These are phyloP conservation scores for Cydia amplana DNA, from an alignment of 1,140 invertebrate genomes.

Conservation along the genomic window DNA sequence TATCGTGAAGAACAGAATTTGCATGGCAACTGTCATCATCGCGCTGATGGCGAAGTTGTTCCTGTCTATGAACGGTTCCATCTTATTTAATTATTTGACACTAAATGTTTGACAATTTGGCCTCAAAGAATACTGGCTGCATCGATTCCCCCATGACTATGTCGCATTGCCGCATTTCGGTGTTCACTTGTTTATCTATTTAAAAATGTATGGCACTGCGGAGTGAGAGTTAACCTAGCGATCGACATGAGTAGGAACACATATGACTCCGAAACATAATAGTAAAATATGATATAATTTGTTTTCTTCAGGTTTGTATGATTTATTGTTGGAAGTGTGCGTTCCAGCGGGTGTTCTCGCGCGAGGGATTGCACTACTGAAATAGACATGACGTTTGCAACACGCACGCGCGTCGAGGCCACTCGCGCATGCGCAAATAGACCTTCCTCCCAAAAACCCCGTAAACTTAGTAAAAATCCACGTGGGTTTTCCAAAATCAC, in stretches of 20 bases:
- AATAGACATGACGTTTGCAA: slow-evolving; percentile 72
- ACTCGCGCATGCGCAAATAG: slow-evolving; percentile 52
- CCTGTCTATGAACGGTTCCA: slow-evolving; percentile 88
- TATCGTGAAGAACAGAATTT: slow-evolving; percentile 92
- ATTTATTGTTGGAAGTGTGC: slow-evolving; percentile 25
- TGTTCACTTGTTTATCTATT: slow-evolving; percentile 27
- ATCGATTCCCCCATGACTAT: slow-evolving; percentile 55
- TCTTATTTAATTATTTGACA: slow-evolving; percentile 55
- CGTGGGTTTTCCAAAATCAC: background rate
- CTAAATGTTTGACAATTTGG: slow-evolving; percentile 58
- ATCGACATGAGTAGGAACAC: slow-evolving; percentile 21
- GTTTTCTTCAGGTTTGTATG: background rate
- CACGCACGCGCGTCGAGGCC: slow-evolving; percentile 53
- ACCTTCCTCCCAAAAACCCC: background rate
- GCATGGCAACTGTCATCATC: slow-evolving; percentile 92
- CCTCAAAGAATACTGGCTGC: slow-evolving; percentile 57
- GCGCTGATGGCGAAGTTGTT: slow-evolving; percentile 94
- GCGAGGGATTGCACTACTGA: slow-evolving; percentile 51
- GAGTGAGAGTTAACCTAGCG: slow-evolving; percentile 7
- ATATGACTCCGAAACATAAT: background rate
- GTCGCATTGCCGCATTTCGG: slow-evolving; percentile 68
- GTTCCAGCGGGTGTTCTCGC: slow-evolving; percentile 27
- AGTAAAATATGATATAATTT: slow-evolving; percentile 14
- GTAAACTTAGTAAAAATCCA: background rate
- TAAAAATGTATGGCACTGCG: slow-evolving; percentile 26